Base-by-base conservation (phyloP, 2,797 vertebrate genomes). In the Sebastes oblongus region DNA sequence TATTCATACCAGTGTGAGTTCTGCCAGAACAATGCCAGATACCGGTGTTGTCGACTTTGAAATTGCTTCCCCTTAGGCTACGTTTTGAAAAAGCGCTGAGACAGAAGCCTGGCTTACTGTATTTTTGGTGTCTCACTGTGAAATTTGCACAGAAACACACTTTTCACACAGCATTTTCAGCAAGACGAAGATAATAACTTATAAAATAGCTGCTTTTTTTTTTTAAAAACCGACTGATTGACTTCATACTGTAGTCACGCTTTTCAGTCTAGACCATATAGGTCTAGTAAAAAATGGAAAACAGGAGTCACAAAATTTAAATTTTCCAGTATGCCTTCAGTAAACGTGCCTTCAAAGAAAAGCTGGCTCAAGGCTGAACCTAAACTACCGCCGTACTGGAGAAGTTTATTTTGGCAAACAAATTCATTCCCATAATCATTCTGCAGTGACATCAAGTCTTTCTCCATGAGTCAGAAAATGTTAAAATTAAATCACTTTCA, bases 1-100 rank as follows among this genome's bases (percentile, higher is more conserved):
- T 75, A 62, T 77, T 85, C 73, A 76, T 66, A 67, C 69, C 52
- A 64, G 70, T 80, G 75, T 72, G 72, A 74, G 22, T 88, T 88
- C 75, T 88, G 82, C 80, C 88, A 86, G 68, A 88, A 82, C 67
- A 39, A 68, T 9, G 64, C 77, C 78, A 88, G 83, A 89, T 80
- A 69, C 84, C 39, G 56, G 12, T 65, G 59, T 59, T 74, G 74
- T 83, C 64, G 29, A 66, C 75, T 80, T 79, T 78, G 62, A 79
- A 78, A 70, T 80, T 27, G 32, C 20, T 72, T 75, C 56, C 56
- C 80, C 64, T 59, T 5, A 66, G 79, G 85, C 79, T 62, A 54
- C 6, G 10, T 62, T 66, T 72, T 25, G 10, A 34, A 56, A 32
- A 46, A 65, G 8, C 3, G 13, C 30, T 60, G 42, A 72, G 54